Evolutionary conservation across 2,797 vertebrate genomes (phyloP).

Genomic region (Phyllotis vaccarum): DNA sequence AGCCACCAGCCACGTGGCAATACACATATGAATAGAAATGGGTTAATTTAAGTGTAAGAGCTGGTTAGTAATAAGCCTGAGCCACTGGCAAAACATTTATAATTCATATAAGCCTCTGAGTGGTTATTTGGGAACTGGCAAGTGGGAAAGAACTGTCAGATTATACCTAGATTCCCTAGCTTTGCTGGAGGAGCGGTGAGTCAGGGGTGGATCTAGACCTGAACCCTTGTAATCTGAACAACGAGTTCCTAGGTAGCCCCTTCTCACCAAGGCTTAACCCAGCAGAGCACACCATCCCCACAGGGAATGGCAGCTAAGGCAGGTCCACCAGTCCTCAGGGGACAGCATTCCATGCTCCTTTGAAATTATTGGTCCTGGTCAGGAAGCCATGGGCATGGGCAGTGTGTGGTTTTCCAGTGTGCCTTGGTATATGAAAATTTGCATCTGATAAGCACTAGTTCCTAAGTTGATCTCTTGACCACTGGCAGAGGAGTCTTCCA

Average conservation of each 20-base stretch:
- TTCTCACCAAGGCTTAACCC: not conserved
- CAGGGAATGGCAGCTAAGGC: not conserved
- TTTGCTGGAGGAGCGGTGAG: not conserved
- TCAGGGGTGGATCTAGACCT: too few species aligned
- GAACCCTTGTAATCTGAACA: too few species aligned
- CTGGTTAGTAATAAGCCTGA: too few species aligned
- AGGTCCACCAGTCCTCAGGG: not conserved
- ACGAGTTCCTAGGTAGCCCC: not conserved
- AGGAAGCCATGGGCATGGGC: not conserved
- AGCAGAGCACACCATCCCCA: not conserved
- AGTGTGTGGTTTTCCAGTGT: too few species aligned
- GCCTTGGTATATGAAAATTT: not conserved
- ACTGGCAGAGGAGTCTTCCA: not conserved
- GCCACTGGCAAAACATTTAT: too few species aligned
- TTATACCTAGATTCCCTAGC: not conserved
- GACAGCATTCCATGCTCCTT: not conserved
- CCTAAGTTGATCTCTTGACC: not conserved
- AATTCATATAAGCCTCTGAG: too few species aligned
- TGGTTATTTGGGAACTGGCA: too few species aligned
- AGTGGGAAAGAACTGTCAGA: too few species aligned
- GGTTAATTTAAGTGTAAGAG: too few species aligned
- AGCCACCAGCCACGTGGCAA: too few species aligned
- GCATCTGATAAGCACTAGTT: not conserved
- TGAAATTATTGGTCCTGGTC: not conserved
- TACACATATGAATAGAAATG: too few species aligned